Evolutionary conservation across 92 coral and sea anemone genomes (phyloP), one percentile per base, ranked within the genome.

Genomic region (Phenganax marumi): DNA sequence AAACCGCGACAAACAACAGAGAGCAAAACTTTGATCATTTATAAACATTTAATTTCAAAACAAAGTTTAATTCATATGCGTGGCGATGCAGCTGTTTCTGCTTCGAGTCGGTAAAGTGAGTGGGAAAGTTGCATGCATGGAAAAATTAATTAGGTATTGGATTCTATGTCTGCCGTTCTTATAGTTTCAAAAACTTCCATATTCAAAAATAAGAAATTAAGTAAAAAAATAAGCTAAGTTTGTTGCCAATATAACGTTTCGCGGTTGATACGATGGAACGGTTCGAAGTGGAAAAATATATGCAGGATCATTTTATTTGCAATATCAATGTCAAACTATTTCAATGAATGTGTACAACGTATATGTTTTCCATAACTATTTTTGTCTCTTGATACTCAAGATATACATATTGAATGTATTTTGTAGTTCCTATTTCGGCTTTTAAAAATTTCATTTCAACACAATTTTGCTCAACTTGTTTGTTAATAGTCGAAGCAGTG

Each of bases 181-280:
- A 58, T 22, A 61, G 70, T 76, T 85, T 77, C 68, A 70, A 84
- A 57, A 81, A 52, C 79, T 11, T 24, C 82, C 46, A 33, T 68
- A 68, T 22, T 10, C 25, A 68, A 58, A 58, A 58, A 14, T 16
- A 58, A 18, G 65, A 33, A 33, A 33, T 2, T 33, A 33, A 33
- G 43, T 33, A 5, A 33, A 33, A 33, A 2, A 33, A 33, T 33
- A 33, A 33, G 43, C 43, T 33, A 33, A 33, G 43, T 33, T 33
- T 33, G 43, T 33, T 33, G 43, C 2, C 43, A 33, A 8, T 58
- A 18, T 7, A 58, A 16, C 5, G 65, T 6, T 58, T 16, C 65
- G 6, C 21, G 22, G 3, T 14, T 58, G 65, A 58, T 23, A 58
- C 2, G n/a, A 23, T 7, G 0, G 23, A 16, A 58, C 65, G 21